Conservation (phyloP, 2,888 invertebrate species). For the Unio pictorum region DNA sequence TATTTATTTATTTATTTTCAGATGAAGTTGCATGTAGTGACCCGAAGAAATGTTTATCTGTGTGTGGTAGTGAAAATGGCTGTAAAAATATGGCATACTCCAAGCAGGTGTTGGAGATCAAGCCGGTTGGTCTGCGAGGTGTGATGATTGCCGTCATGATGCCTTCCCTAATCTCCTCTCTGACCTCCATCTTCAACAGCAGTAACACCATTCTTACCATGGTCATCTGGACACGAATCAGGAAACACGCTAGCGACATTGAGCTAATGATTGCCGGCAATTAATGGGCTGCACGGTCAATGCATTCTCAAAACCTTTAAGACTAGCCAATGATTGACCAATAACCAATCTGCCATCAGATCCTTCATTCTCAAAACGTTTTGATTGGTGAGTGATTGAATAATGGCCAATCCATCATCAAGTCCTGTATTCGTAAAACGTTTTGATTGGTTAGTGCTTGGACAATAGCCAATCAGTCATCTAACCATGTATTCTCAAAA, state of each 20-base stretch:
- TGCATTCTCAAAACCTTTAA: too few relatives aligned
- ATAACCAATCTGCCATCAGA: too few relatives aligned
- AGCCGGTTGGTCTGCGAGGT: conserved; percentile 73
- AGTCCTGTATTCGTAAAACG: too few relatives aligned
- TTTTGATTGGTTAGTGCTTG: too few relatives aligned
- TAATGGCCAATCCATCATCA: too few relatives aligned
- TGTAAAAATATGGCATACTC: conserved; percentile 75
- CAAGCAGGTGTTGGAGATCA: conserved; percentile 71
- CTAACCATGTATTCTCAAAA: too few relatives aligned
- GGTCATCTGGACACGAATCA: conserved; percentile 72
- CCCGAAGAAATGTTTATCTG: conserved; percentile 68
- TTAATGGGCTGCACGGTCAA: conserved; percentile 19
- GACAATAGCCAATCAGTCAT: too few relatives aligned
- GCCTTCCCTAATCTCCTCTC: conserved; percentile 74
- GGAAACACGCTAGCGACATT: conserved; percentile 68
- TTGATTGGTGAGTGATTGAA: too few relatives aligned
- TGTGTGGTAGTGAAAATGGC: conserved; percentile 71
- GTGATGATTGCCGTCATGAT: conserved; percentile 75
- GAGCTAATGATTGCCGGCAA: conserved; percentile 74
- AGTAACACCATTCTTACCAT: conserved; percentile 74
- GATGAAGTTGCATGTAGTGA: conserved; percentile 73
- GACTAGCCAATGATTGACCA: too few relatives aligned
- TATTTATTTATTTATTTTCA: conserved; percentile 18
- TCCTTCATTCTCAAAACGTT: too few relatives aligned
- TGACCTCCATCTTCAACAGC: conserved; percentile 74